phyloP scores from a whole-genome alignment of 2,888 invertebrate genomes.

The Amiota communis region DNA sequence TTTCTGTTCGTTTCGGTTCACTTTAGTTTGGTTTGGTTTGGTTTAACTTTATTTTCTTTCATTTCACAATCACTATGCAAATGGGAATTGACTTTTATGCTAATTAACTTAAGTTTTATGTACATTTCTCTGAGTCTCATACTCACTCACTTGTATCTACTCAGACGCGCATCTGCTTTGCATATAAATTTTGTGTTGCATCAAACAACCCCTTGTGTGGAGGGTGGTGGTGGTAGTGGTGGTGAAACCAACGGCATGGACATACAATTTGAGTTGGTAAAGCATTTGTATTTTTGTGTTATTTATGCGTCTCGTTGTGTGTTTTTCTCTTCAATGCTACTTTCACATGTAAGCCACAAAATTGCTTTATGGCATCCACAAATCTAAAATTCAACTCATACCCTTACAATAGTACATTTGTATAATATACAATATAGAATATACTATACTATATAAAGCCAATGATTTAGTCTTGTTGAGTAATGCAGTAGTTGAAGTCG shows the following conservation, averaged over 20 bases:
- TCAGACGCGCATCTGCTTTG: conserved; percentile 60
- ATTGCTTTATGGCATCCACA: conserved; percentile 9
- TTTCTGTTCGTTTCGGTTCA: too few relatives aligned
- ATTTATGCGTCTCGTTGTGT: conserved; percentile 64
- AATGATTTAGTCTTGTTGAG: background rate
- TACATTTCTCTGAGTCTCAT: background rate
- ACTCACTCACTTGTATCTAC: background rate
- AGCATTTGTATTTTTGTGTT: conserved; percentile 37
- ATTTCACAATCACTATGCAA: background rate
- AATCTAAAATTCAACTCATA: too few relatives aligned
- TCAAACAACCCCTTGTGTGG: conserved; percentile 33
- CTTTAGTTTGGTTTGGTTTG: background rate
- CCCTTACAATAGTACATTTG: too few relatives aligned
- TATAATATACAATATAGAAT: too few relatives aligned
- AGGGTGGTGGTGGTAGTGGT: conserved; percentile 50
- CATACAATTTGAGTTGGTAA: background rate
- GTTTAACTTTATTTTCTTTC: background rate
- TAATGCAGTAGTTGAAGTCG: conserved; percentile 8
- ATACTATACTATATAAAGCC: background rate
- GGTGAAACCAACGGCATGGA: conserved; percentile 1
- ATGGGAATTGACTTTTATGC: conserved; percentile 17
- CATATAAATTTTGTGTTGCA: conserved; percentile 53
- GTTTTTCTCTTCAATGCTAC: conserved; percentile 46
- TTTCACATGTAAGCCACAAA: conserved; percentile 46
- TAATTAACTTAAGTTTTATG: conserved; percentile 17